Evolutionary conservation across 2,113 vertebrate genomes (phyloP).

Genomic region (Mesitornis unicolor): DNA sequence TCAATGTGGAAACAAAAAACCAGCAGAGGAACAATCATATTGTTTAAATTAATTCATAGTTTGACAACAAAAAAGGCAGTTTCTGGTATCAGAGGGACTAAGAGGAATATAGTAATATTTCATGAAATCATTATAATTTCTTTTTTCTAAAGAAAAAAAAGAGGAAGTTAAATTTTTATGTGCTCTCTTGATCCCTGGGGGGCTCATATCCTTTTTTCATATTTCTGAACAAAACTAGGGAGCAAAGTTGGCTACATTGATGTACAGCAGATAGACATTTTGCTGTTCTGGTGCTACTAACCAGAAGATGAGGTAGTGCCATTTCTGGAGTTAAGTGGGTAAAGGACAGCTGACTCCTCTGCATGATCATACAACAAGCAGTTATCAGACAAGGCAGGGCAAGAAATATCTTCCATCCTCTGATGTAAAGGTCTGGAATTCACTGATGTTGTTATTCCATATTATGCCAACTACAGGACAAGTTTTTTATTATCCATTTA

Average conservation of each 20-base stretch:
- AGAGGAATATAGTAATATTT: background rate
- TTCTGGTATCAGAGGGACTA: background rate
- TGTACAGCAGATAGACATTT: background rate
- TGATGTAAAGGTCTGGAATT: background rate
- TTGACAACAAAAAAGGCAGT: background rate
- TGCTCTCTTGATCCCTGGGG: background rate
- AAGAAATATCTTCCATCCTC: background rate
- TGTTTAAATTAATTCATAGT: background rate
- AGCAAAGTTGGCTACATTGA: background rate
- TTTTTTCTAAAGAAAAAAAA: background rate
- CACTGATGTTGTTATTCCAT: background rate
- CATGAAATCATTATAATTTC: background rate
- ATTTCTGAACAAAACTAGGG: background rate
- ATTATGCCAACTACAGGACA: background rate
- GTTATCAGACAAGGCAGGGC: background rate
- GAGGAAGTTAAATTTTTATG: background rate
- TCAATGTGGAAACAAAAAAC: background rate
- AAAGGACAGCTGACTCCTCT: background rate
- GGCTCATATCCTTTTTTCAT: background rate
- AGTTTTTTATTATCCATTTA: background rate
- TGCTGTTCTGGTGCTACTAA: background rate
- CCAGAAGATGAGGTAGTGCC: background rate
- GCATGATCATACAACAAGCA: background rate
- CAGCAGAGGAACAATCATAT: background rate
- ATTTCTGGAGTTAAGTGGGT: background rate